Evolutionary conservation across 2,797 vertebrate genomes (phyloP).

Genomic region (Kryptopterus vitreolus): DNA sequence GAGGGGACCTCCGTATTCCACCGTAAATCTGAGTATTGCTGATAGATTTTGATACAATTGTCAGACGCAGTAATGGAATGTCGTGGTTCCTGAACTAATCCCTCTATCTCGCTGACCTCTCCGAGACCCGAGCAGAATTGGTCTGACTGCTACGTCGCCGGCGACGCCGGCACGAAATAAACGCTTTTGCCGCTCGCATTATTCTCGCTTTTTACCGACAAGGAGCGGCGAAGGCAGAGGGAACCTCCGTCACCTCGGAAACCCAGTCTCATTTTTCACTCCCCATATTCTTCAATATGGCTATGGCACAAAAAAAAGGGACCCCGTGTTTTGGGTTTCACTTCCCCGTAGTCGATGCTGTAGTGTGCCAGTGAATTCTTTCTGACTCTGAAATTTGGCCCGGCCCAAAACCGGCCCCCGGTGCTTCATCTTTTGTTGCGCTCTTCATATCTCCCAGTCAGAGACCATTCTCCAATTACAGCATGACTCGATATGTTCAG

Average conservation of each 20-base stretch:
- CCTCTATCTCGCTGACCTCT: slow-evolving; percentile 49
- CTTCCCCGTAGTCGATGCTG: slow-evolving; percentile 12
- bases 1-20: slow-evolving; percentile 23
- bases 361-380: too few relatives aligned
- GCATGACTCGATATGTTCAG: background rate
- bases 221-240: slow-evolving; percentile 14
- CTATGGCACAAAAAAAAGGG: background rate
- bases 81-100: slow-evolving; percentile 43
- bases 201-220: slow-evolving; percentile 23
- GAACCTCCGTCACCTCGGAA: slow-evolving; percentile 47
- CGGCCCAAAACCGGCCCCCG: background rate
- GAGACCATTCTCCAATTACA: slow-evolving; percentile 38
- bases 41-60: slow-evolving; percentile 49
- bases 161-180: slow-evolving; percentile 44
- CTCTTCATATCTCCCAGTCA: slow-evolving; percentile 34
- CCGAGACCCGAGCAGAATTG: slow-evolving; percentile 42
- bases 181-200: slow-evolving; percentile 32
- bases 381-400: slow-evolving; percentile 13
- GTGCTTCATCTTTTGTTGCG: slow-evolving; percentile 19
- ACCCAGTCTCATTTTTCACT: slow-evolving; percentile 49
- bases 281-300: slow-evolving; percentile 38
- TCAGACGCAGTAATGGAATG: slow-evolving; percentile 45
- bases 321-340: slow-evolving; percentile 22
- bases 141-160: slow-evolving; percentile 25
- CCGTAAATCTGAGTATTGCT: slow-evolving; percentile 46